A percentile compares a stretch with the other conserved stretches of the same genome.
phyloP scores from a whole-genome alignment of 2,113 vertebrate genomes.

The Mystacornis crossleyi region DNA sequence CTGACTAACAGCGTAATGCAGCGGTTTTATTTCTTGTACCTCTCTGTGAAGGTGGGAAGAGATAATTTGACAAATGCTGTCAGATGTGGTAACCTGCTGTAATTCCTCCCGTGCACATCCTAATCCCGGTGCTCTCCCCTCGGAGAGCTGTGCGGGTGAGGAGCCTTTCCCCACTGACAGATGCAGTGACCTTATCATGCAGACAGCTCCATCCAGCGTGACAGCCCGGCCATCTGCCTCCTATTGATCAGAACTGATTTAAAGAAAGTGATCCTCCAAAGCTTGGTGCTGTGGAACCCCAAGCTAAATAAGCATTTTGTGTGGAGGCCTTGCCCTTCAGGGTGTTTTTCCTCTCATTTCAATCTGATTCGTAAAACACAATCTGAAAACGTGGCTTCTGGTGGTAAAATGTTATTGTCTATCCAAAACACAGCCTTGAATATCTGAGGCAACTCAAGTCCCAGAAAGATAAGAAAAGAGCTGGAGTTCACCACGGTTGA shows the following conservation, averaged over 20 bases:
- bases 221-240: conserved; percentile 74
- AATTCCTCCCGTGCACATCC: conserved; percentile 50
- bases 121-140: conserved; percentile 43
- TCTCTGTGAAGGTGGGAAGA: not conserved
- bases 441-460: not conserved
- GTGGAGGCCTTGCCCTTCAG: conserved; percentile 20
- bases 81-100: conserved; percentile 3
- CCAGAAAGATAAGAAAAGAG: not conserved
- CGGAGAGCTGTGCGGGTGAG: not conserved
- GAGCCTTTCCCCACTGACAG: conserved; percentile 54
- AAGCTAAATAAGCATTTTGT: not conserved
- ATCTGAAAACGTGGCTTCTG: not conserved
- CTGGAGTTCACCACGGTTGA: not conserved
- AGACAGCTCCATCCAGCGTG: conserved; percentile 65
- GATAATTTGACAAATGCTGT: conserved; percentile 49
- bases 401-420: not conserved
- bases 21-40: not conserved
- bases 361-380: not conserved
- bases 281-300: conserved; percentile 13
- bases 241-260: conserved; percentile 69
- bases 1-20: not conserved
- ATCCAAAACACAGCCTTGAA: not conserved
- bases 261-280: conserved; percentile 56
- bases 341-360: conserved; percentile 2
- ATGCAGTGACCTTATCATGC: conserved; percentile 77